Evolutionary conservation across 1,140 invertebrate genomes (phyloP), one percentile per base, ranked within the genome.

Genomic region (Ladona fulva): DNA sequence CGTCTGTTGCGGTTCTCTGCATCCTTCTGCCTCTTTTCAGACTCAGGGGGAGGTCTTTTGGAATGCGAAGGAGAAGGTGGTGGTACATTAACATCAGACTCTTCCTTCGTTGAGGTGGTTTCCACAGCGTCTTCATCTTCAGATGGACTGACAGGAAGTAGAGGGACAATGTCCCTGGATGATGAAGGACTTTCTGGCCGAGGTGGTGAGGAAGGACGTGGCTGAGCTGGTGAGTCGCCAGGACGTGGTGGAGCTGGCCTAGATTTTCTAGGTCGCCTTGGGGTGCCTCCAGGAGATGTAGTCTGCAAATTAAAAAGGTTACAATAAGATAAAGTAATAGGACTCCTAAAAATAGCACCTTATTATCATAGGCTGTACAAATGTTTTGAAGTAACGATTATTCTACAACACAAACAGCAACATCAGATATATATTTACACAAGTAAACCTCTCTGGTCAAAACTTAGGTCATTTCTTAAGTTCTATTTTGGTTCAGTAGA

Each of bases 191-290:
- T 74, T 25, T 74, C 74, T 25, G 22, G 84, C 84, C 7, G 83
- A 81, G 6, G 81, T 79, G 44, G 83, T 79, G 22, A 22, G 16
- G n/a, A 16, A 22, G 89, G 89, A 25, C 89, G 89, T 11, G 84
- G 85, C 81, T 22, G 85, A 84, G 8, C 83, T 81, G 6, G 81
- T 80, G 44, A 82, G 79, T 24, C 16, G 16, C 1, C 52, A 22
- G 89, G 89, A 25, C 89, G 89, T 11, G 84, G 85, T 24, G 89
- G 90, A 6, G 90, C 90, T 78, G 85, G 86, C 81, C 87, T 87
- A 8, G 81, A 80, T 83, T 90, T 90, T 24, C 88, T 82, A n/a
- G 81, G 77, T 77, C 83, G 82, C n/a, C 52, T 66, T n/a, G 82
- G 82, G 0, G 83, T 84, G 42, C 80, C 80, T 25, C 79, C 81